Evolutionary conservation across 2,888 invertebrate genomes (phyloP).

Genomic region (Rugalucina vietnamica): DNA sequence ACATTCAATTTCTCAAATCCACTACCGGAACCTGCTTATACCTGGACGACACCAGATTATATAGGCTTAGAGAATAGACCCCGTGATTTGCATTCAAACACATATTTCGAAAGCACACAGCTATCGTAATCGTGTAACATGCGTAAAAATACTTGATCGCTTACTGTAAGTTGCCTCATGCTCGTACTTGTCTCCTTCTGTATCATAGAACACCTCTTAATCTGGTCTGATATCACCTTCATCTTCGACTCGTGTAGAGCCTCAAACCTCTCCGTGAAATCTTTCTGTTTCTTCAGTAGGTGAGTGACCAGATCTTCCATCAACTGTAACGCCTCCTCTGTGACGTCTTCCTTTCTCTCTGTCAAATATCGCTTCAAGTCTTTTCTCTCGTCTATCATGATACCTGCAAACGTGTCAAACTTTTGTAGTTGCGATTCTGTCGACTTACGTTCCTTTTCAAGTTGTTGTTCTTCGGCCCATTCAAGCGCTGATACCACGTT

Average conservation of each 20-base stretch:
- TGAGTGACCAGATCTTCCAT: constrained; percentile 56
- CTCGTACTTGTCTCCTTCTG: constrained; percentile 49
- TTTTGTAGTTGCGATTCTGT: constrained; percentile 41
- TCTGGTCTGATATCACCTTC: constrained; percentile 49
- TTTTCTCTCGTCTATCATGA: constrained; percentile 52
- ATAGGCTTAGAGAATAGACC: too few relatives aligned
- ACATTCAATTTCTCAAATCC: too few relatives aligned
- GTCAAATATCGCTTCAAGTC: constrained; percentile 36
- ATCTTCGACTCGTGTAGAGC: constrained; percentile 46
- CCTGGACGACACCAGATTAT: too few relatives aligned
- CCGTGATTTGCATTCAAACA: too few relatives aligned
- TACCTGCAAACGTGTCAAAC: constrained; percentile 57
- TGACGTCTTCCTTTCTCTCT: constrained; percentile 45
- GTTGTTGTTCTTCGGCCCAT: constrained; percentile 59
- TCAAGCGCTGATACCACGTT: constrained; percentile 52
- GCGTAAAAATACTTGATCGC: too few relatives aligned
- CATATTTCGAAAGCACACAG: too few relatives aligned
- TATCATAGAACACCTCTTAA: constrained; percentile 50
- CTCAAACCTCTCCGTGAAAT: constrained; percentile 49
- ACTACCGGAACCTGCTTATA: too few relatives aligned
- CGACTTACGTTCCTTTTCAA: constrained; percentile 44
- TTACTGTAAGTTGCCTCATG: constrained; percentile 50
- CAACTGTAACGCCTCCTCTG: constrained; percentile 50
- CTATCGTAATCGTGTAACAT: too few relatives aligned
- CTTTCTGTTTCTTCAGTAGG: constrained; percentile 52